Percentiles rank a stretch among this genome's conserved stretches.
These are phyloP conservation scores for Drosophila arawakana DNA, from an alignment of 1,140 invertebrate species.

Conservation along the genomic window DNA sequence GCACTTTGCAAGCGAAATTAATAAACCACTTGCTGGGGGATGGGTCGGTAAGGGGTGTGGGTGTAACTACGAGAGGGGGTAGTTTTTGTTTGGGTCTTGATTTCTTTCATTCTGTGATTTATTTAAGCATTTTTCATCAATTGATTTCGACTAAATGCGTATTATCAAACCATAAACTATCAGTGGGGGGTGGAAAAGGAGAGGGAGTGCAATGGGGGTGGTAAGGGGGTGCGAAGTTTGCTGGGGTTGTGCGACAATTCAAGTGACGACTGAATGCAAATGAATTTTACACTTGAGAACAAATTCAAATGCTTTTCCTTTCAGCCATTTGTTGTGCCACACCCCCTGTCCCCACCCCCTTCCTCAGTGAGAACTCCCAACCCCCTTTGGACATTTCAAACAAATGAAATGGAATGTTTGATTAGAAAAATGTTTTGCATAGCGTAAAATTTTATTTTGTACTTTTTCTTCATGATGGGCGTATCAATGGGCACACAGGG, in stretches of 20 bases:
- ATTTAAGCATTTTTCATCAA: slow-evolving; percentile 58
- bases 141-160: slow-evolving; percentile 70
- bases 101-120: slow-evolving; percentile 54
- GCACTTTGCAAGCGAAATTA: slow-evolving; percentile 64
- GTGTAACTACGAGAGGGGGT: slow-evolving; percentile 17
- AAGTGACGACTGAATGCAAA: slow-evolving; percentile 54
- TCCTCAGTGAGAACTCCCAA: background rate
- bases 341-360: background rate
- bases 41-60: background rate
- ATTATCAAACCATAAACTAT: slow-evolving; percentile 57
- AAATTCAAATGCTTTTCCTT: slow-evolving; percentile 45
- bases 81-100: slow-evolving; percentile 28
- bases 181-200: background rate
- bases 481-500: slow-evolving; percentile 25
- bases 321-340: background rate
- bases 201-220: background rate
- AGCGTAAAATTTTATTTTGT: slow-evolving; percentile 74
- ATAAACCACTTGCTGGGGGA: slow-evolving; percentile 57
- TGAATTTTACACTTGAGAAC: slow-evolving; percentile 80
- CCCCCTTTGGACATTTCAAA: slow-evolving; percentile 5
- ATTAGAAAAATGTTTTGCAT: slow-evolving; percentile 83
- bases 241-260: slow-evolving; percentile 23
- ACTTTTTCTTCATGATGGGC: slow-evolving; percentile 45
- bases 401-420: slow-evolving; percentile 82
- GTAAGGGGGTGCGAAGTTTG: background rate